Evolutionary conservation across 2,888 invertebrate species (phyloP), one percentile per base, ranked within the genome.

Genomic region (Drosophila robusta): DNA sequence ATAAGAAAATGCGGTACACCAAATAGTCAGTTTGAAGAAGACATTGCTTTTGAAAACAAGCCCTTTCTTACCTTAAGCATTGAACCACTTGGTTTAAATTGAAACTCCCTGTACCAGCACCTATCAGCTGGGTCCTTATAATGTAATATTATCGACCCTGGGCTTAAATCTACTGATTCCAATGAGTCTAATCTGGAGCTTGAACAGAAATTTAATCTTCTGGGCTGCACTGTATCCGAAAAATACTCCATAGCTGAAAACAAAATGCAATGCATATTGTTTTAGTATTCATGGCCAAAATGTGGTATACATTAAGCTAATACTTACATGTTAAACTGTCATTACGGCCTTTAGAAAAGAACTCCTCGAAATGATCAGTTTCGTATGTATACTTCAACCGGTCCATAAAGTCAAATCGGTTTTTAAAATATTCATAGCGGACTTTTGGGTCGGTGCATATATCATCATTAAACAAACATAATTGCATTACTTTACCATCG

Each of bases 131-230:
- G 93, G 12, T 93, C 91, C 0, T 93, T 92, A 76, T 94, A 96
- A 67, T 93, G 90, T 72, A 95, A 94, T 3, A 93, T 92, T 51
- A 95, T 93, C 14, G 92, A 92, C 2, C 93, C 88, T 0, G 93
- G 91, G 1, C 93, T 92, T 75, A 95, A 93, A 73, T 94, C 93
- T 3, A 96, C 90, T 68, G 93, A 93, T 1, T 93, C 91, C 38
- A 97, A 93, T 4, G 96, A 95, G 89, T 98, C 97, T 6, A 95
- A 90, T 3, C 97, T 93, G 0, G 95, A 94, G 68, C 50, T 55
- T 3, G 90, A 74, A 60, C 69, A 88, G 52, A 92, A 92, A 38
- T 87, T 92, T 88, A 85, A 93, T 79, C 83, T 94, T 26, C 87
- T 89, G 6, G 83, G 83, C 4, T 75, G 58, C 2, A 65, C 42